phyloP scores from a whole-genome alignment of 2,888 invertebrate genomes.

The Apodemia hepburni region DNA sequence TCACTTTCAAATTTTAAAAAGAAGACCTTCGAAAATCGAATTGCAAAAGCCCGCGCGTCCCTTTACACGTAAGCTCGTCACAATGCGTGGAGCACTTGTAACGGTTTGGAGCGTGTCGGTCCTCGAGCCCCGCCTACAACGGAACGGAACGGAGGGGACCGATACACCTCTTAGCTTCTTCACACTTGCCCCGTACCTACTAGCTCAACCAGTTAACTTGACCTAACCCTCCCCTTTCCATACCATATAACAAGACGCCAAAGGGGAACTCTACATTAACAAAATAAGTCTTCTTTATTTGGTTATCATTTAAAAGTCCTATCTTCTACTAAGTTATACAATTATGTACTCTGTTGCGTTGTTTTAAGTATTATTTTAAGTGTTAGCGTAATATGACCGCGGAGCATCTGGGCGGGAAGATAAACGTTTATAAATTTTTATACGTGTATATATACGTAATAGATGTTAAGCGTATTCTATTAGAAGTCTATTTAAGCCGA shows the following conservation, averaged over 20 bases:
- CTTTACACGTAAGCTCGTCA: conserved; percentile 60
- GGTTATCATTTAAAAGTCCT: conserved; percentile 41
- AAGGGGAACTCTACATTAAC: conserved; percentile 25
- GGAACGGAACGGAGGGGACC: conserved; percentile 58
- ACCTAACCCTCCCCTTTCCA: conserved; percentile 42
- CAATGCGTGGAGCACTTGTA: conserved; percentile 64
- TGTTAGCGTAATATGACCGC: conserved; percentile 39
- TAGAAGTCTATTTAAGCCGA: conserved; percentile 31
- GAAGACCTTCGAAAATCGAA: conserved; percentile 40
- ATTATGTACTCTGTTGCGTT: conserved; percentile 35
- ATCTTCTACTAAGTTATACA: conserved; percentile 33
- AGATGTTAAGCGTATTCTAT: conserved; percentile 40
- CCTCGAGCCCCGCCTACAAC: conserved; percentile 60
- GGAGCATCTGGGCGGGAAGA: conserved; percentile 65
- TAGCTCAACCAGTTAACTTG: conserved; percentile 53
- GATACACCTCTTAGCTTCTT: conserved; percentile 75
- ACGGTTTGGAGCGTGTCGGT: conserved; percentile 52
- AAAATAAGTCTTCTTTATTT: conserved; percentile 41
- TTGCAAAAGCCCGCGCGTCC: conserved; percentile 30
- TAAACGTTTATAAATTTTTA: conserved; percentile 53
- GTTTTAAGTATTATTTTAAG: conserved; percentile 29
- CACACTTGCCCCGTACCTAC: conserved; percentile 73
- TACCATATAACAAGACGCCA: conserved; percentile 13
- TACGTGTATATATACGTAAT: conserved; percentile 44
- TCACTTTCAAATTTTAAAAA: conserved; percentile 28